Evolutionary conservation across 2,797 vertebrate genomes (phyloP), one percentile per base, ranked within the genome.

Genomic region (Mus caroli): DNA sequence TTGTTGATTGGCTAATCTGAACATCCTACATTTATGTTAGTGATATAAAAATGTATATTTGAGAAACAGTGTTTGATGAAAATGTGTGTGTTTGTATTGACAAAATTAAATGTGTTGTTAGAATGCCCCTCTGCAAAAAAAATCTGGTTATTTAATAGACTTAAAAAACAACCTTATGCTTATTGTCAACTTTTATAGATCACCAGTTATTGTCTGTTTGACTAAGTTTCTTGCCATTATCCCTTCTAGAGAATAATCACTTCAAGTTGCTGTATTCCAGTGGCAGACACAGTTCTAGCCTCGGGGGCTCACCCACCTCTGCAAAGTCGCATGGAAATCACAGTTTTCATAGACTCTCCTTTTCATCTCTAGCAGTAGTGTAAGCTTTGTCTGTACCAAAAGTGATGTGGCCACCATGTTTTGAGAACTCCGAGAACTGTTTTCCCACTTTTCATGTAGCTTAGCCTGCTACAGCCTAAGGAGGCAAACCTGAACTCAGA

Each of bases 381-480:
- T 13, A 83, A 31, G 22, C 6, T 19, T 28, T 54, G 31, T 19
- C 77, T 76, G 8, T 71, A 71, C 34, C 24, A 43, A 96, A 95
- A 90, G 40, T 40, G 60, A 8, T 56, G 58, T 92, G 56, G 3
- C 50, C 37, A 31, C n/a, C 19, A 4, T 40, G 6, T 56, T 52
- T 67, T 7, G 17, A 95, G 60, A 94, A 76, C 28, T 73, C 80
- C 69, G 56, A 82, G 88, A 4, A 34, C 26, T 4, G 5, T 79
- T 96, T 91, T 76, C n/a, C 73, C 40, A 19, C 58, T 95, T 92
- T 77, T 67, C 46, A n/a, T 7, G 2, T 67, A 60, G 80, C 75
- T 86, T 20, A 6, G 43, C 69, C 88, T 92, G 26, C 83, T 91
- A 6, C 84, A 46, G 85, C 67, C 54, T 73, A 87, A 96, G 92